A percentile compares a stretch with the other conserved stretches of the same genome.
These are phyloP conservation scores for Cyprinodon diabolis DNA, from an alignment of 2,797 vertebrate species.

Conservation along the genomic window DNA sequence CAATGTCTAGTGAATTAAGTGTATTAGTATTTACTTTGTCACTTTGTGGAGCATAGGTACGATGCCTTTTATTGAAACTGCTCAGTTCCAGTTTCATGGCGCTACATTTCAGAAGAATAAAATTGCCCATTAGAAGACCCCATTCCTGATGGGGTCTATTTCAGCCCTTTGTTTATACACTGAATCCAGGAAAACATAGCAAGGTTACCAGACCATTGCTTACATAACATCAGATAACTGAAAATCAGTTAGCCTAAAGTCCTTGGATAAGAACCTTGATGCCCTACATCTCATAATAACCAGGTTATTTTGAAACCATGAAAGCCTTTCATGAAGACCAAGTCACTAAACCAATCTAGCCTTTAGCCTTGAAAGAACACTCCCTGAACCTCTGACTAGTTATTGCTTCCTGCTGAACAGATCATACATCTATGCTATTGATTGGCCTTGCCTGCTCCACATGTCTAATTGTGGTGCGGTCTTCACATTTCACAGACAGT, in stretches of 20 bases:
- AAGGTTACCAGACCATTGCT: conserved; percentile 43
- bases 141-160: not conserved
- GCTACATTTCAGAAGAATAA: not conserved
- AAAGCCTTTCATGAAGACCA: conserved; percentile 54
- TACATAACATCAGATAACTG: conserved; percentile 52
- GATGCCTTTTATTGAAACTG: too few relatives aligned
- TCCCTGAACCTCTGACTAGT: conserved; percentile 67
- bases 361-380: conserved; percentile 74
- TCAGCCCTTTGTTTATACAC: too few relatives aligned
- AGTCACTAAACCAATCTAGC: conserved; percentile 71
- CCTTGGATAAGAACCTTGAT: conserved; percentile 30
- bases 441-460: conserved; percentile 88
- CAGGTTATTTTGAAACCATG: conserved; percentile 24
- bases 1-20: not conserved
- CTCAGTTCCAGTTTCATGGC: too few relatives aligned
- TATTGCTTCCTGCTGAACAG: conserved; percentile 76
- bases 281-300: conserved; percentile 54
- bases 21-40: not conserved
- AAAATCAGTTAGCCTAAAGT: conserved; percentile 41
- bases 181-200: conserved; percentile 34
- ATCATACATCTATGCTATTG: conserved; percentile 80
- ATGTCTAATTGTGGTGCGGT: conserved; percentile 86
- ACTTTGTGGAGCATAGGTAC: too few relatives aligned
- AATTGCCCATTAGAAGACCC: not conserved
- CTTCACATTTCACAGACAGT: conserved; percentile 90